Conservation (phyloP, 2,113 vertebrate species). For the Irena cyanogastra region DNA sequence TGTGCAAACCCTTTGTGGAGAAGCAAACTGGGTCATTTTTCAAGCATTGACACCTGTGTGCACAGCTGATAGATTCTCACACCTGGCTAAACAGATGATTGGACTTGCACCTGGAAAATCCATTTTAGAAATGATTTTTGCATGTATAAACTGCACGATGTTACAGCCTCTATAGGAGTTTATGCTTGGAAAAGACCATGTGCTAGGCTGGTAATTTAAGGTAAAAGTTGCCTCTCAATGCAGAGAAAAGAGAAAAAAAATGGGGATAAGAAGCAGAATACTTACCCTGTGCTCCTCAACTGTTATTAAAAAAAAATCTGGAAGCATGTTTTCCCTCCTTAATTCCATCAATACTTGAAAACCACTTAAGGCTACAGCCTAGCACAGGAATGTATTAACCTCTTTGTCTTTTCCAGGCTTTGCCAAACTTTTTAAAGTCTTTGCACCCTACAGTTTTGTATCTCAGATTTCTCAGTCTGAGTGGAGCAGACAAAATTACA, state of each 20-base stretch:
- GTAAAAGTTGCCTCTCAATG: not conserved
- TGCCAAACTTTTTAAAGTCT: not conserved
- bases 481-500: not conserved
- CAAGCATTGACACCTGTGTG: not conserved
- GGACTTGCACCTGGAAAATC: slow-evolving; percentile 16
- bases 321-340: not conserved
- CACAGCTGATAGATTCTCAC: slow-evolving; percentile 44
- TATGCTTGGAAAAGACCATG: not conserved
- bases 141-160: not conserved
- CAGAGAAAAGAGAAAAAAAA: not conserved
- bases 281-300: not conserved
- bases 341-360: slow-evolving; percentile 5
- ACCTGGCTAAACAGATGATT: slow-evolving; percentile 43
- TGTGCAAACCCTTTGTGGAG: not conserved
- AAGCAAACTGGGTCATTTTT: not conserved
- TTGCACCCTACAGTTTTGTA: not conserved
- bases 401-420: not conserved
- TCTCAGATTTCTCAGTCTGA: not conserved
- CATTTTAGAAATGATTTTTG: not conserved
- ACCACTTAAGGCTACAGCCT: not conserved
- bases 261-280: not conserved
- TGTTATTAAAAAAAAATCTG: not conserved
- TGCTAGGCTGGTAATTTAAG: not conserved
- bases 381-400: not conserved
- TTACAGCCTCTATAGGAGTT: not conserved